phyloP scores from a whole-genome alignment of 2,113 vertebrate species.

The Synodontis membranacea region DNA sequence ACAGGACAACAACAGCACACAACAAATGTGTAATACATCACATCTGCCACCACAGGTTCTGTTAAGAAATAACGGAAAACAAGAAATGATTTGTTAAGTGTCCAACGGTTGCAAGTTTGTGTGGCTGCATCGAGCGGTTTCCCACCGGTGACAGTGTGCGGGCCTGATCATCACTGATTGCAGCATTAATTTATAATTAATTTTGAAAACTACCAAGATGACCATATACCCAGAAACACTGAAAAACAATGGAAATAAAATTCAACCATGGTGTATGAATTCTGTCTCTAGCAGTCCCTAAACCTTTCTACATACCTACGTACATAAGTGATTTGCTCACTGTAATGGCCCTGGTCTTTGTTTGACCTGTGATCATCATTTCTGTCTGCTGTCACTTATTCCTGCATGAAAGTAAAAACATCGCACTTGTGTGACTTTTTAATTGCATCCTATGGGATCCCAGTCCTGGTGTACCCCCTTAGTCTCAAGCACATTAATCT shows the following conservation, averaged over 20 bases:
- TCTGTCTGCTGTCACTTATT: background rate
- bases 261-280: background rate
- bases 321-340: too few relatives aligned
- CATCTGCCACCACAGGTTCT: too few relatives aligned
- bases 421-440: background rate
- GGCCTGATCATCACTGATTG: too few relatives aligned
- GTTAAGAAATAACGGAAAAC: too few relatives aligned
- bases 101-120: too few relatives aligned
- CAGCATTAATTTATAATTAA: too few relatives aligned
- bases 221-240: background rate
- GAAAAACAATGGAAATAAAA: background rate
- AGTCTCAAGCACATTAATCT: background rate
- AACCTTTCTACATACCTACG: background rate
- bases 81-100: too few relatives aligned
- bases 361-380: background rate
- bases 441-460: background rate
- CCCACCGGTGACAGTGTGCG: too few relatives aligned
- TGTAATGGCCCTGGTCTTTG: too few relatives aligned
- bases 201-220: background rate
- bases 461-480: background rate
- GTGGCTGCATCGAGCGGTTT: too few relatives aligned
- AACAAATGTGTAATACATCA: too few relatives aligned
- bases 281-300: background rate
- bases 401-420: background rate
- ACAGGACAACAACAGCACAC: too few relatives aligned